Base-by-base conservation (phyloP, 1,140 invertebrate genomes). In the Micrasema minimum region DNA sequence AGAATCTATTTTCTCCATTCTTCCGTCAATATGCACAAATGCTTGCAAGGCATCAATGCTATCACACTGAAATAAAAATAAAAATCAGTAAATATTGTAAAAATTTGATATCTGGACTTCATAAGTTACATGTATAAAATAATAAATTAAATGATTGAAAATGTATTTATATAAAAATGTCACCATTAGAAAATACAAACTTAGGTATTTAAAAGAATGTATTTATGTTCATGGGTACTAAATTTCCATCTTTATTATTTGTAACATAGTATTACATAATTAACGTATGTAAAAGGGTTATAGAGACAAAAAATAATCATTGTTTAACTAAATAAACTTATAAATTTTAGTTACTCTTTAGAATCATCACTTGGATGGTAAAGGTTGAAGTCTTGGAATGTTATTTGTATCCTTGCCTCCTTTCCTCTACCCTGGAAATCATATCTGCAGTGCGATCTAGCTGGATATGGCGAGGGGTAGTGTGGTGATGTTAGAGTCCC, bases 341-440 rank as follows among this genome's bases (percentile, higher is more conserved):
- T 4, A 31, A 4, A 31, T 31, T 31, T 31, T 55, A 71, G 87
- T 88, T 84, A 91, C 90, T 90, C 88, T 82, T 86, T 88, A 1
- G 83, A 74, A 55, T 84, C 82, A 46, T 86, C 87, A n/a, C 83
- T 79, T 2, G 66, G 82, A 77, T 87, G 85, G 78, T 87, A 82
- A 68, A 88, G 78, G 77, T 82, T 87, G 76, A 94, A 93, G 80
- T 94, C 91, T 76, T 90, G 90, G 79, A 93, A 93, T 70, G 91
- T 87, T 43, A 92, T 85, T 80, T 90, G 88, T 6, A 95, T 89
- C 18, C 92, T 85, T 31, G n/a, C n/a, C 82, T 96, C 92, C 69
- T 91, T 92, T 22, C 92, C 92, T 70, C 90, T 85, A 43, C 92
- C 93, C 77, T 91, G 89, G 78, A 96, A 96, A 73, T 94, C 92